Conservation (phyloP, 1,140 invertebrate genomes). For the Neodiprion lecontei region DNA sequence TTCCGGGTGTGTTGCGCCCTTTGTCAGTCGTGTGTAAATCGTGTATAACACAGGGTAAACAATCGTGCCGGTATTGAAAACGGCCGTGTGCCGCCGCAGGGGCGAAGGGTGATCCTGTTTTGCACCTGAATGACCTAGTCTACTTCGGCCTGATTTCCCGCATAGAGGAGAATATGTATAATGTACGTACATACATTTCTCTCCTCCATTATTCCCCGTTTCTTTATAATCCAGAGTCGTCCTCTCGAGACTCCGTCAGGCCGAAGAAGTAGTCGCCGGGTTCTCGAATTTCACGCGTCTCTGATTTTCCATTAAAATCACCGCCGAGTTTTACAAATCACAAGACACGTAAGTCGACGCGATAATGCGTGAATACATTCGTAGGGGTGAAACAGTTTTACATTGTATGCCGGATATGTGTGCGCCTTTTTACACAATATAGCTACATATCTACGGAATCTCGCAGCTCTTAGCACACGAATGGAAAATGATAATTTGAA, state of each 20-base stretch:
- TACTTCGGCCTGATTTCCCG: constrained; percentile 18
- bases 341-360: too few relatives aligned
- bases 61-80: not conserved
- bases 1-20: too few relatives aligned
- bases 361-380: too few relatives aligned
- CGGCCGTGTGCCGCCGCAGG: too few relatives aligned
- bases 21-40: not conserved
- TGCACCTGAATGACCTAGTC: constrained; percentile 45
- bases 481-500: too few relatives aligned
- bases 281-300: constrained; percentile 28
- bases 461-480: too few relatives aligned
- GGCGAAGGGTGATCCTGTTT: constrained; percentile 30
- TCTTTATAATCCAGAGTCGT: not conserved
- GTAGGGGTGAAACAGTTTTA: too few relatives aligned
- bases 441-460: too few relatives aligned
- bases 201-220: not conserved
- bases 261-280: not conserved
- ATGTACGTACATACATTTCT: not conserved
- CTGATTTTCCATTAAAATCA: not conserved
- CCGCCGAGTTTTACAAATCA: not conserved
- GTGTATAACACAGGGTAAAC: not conserved
- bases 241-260: constrained; percentile 11
- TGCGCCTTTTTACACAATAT: too few relatives aligned
- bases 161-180: not conserved
- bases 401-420: too few relatives aligned